These are phyloP conservation scores for Drosophila neonasuta DNA, from an alignment of 2,888 invertebrate species.

Conservation along the genomic window DNA sequence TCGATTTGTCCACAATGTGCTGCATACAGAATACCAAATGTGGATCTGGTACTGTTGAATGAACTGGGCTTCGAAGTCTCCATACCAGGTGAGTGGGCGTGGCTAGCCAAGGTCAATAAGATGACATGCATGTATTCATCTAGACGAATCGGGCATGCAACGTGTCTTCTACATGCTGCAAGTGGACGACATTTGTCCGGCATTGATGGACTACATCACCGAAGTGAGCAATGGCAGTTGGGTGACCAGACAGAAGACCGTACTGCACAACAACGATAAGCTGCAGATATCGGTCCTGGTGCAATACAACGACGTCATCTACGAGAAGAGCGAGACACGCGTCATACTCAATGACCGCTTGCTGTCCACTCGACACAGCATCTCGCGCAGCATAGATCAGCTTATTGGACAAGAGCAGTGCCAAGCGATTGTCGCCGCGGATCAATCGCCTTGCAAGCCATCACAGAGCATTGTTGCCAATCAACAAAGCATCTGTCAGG, in stretches of 20 bases:
- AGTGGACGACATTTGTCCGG: conserved; percentile 68
- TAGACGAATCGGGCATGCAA: conserved; percentile 70
- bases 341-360: conserved; percentile 62
- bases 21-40: conserved; percentile 61
- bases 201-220: conserved; percentile 68
- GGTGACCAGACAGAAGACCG: conserved; percentile 52
- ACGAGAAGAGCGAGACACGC: conserved; percentile 59
- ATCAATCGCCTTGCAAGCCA: conserved; percentile 41
- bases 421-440: conserved; percentile 21
- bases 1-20: conserved; percentile 1
- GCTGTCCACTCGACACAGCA: conserved; percentile 42
- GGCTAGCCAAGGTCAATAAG: neutral
- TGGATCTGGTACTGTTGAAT: conserved; percentile 52
- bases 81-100: conserved; percentile 59
- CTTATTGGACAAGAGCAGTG: conserved; percentile 34
- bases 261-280: conserved; percentile 63
- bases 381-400: conserved; percentile 28
- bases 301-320: conserved; percentile 66
- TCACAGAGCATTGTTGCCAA: conserved; percentile 38
- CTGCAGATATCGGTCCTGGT: conserved; percentile 67
- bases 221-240: conserved; percentile 53
- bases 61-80: conserved; percentile 62
- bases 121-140: neutral
- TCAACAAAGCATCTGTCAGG: conserved; percentile 64
- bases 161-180: conserved; percentile 69